Evolutionary conservation across 1,140 invertebrate species (phyloP), one percentile per base, ranked within the genome.

Genomic region (Drosophila ficusphila): DNA sequence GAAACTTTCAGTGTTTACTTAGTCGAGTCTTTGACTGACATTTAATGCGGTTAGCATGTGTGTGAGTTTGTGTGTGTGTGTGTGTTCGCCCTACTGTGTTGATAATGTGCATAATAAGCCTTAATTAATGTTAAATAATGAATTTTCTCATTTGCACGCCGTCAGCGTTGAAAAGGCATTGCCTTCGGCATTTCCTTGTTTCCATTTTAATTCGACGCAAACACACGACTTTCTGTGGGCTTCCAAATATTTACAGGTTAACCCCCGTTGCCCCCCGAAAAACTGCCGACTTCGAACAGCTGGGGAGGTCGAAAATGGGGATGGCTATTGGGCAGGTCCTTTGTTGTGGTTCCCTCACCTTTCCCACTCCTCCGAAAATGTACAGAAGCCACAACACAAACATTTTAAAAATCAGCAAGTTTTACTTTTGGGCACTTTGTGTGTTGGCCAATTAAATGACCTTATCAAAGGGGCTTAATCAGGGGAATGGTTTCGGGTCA

Each of bases 111-210:
- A 88, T 88, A 88, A 88, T 88, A 89, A 89, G 82, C 82, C 83
- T 82, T 88, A 88, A 88, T 88, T 88, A 88, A 88, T 88, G 82
- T 88, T 88, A 88, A 88, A 88, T 88, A 89, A 88, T 88, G 74
- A 88, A 88, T 88, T 88, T 88, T 88, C 82, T 82, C 82, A 88
- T 88, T 88, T 88, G 53, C 77, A 88, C 76, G 62, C 82, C 76
- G 73, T 62, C 79, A 69, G 57, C 52, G 77, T 31, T 38, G 79
- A 78, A 78, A 77, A 69, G 79, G 79, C 81, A 68, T 8, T 53
- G 68, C 68, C 69, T 61, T 25, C 36, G 46, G 60, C 61, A 34
- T 21, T 52, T 18, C 14, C 25, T 57, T 14, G 34, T 38, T 62
- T 62, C n/a, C 61, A 39, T 51, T 67, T 67, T 41, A 67, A 51